Base-by-base conservation (phyloP, 2,797 vertebrate species). In the Lutjanus argentimaculatus region DNA sequence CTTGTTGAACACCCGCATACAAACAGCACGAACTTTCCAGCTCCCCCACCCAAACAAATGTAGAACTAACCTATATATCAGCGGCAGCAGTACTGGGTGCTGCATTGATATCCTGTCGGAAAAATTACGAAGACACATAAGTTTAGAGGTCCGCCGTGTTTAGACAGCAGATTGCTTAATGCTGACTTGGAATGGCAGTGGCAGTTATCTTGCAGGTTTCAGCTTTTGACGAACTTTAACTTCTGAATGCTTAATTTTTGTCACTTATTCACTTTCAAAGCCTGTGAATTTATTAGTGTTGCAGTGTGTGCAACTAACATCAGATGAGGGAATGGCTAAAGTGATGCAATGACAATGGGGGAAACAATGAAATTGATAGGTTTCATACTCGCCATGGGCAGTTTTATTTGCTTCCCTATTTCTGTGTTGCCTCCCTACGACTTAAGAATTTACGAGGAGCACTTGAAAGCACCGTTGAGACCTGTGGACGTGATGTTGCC, bases 11-110 rank as follows among this genome's bases (percentile, higher is more conserved):
- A 55, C 13, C 55, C 7, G 52, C 8, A 53, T 1, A 52, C 8
- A 9, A 4, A 40, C 62, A 62, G 17, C 10, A n/a, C 1, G 67
- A 84, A 83, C 46, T 79, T 67, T 86, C 71, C 69, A 74, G 70
- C 42, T 77, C 56, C 51, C 30, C 40, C 58, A n/a, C 58, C 36
- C 0, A 13, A 8, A 42, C 67, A 75, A 36, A 46, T 6, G n/a
- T 2, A 10, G 6, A 46, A 10, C 25, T 55, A 36, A 65, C 19
- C 36, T 15, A 57, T 40, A 17, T 1, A 49, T 14, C 6, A 17
- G 4, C 7, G 1, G 1, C 12, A 21, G 36, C 14, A 40, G 22
- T 49, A 10, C 8, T 5, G 1, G 2, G 2, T 71, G 88, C 22
- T 79, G 82, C 82, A 1, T 90, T 92, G 74, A 51, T 0, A 4